Conservation (phyloP, 37 sponge, comb jelly and placozoan genomes). For the Lycopodina hypogea region DNA sequence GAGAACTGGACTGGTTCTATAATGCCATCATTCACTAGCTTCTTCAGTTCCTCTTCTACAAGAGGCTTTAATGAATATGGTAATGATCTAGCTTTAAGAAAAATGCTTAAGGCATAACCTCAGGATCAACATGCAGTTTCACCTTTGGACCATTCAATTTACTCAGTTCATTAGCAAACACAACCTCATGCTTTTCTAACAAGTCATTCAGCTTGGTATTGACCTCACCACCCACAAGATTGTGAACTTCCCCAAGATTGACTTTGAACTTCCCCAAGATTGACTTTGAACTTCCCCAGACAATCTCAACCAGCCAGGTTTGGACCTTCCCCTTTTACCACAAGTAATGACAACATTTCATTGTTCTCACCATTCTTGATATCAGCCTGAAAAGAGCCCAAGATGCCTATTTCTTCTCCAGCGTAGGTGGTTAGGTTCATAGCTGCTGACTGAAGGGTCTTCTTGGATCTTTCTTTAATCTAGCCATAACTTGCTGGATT, state of each 20-base stretch:
- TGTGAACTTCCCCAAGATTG: neutral
- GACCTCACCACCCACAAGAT: neutral
- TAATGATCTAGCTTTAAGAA: constrained; percentile 19
- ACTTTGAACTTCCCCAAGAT: constrained; percentile 3
- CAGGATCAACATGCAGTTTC: constrained; percentile 8
- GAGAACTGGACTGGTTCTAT: constrained; percentile 29
- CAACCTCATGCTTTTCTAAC: constrained; percentile 9
- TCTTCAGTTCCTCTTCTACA: constrained; percentile 35
- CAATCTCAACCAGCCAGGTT: constrained; percentile 41
- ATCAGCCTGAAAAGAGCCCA: constrained; percentile 16
- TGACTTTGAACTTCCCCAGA: constrained; percentile 15
- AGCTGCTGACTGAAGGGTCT: neutral
- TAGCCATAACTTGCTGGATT: neutral
- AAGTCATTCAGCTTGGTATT: constrained; percentile 5
- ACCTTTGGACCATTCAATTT: constrained; percentile 3
- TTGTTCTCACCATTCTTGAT: constrained; percentile 3
- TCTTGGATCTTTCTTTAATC: neutral
- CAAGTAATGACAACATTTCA: neutral
- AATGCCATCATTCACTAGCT: constrained; percentile 30
- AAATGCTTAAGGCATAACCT: constrained; percentile 30
- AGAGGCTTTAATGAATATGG: constrained; percentile 17
- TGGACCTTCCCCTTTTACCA: constrained; percentile 49
- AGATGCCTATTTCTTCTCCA: constrained; percentile 32
- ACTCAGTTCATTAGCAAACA: constrained; percentile 37
- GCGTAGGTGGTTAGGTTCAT: constrained; percentile 31